Evolutionary conservation across 2,797 vertebrate species (phyloP).

Genomic region (Columba guinea): DNA sequence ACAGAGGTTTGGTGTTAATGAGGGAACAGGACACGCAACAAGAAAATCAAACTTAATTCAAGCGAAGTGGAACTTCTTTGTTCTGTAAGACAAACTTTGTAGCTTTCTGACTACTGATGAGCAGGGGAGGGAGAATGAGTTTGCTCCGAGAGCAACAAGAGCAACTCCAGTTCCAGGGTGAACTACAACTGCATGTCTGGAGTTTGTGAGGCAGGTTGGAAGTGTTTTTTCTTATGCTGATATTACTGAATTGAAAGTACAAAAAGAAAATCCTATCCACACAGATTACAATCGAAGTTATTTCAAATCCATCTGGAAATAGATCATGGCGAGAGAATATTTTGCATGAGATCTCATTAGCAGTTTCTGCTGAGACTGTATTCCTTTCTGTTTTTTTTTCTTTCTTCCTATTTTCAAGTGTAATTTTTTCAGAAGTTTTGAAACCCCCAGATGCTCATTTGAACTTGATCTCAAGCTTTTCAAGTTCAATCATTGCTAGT

Average conservation of each 20-base stretch:
- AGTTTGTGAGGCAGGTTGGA: neutral
- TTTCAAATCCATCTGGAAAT: constrained; percentile 39
- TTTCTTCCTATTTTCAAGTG: constrained; percentile 42
- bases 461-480: constrained; percentile 39
- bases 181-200: neutral
- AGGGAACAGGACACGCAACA: neutral
- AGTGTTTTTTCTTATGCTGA: neutral
- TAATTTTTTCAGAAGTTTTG: constrained; percentile 44
- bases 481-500: constrained; percentile 31
- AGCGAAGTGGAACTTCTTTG: constrained; percentile 34
- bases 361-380: constrained; percentile 42
- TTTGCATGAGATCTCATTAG: constrained; percentile 53
- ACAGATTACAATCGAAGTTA: constrained; percentile 7
- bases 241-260: neutral
- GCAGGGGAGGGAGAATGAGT: neutral
- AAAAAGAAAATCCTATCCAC: neutral
- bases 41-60: neutral
- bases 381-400: neutral
- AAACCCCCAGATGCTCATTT: constrained; percentile 49
- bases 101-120: neutral
- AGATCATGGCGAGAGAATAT: neutral
- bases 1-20: neutral
- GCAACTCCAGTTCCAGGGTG: neutral
- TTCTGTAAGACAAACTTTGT: constrained; percentile 12
- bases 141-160: neutral